phyloP scores from a whole-genome alignment of 2,113 vertebrate genomes.

The Symphodus melops region DNA sequence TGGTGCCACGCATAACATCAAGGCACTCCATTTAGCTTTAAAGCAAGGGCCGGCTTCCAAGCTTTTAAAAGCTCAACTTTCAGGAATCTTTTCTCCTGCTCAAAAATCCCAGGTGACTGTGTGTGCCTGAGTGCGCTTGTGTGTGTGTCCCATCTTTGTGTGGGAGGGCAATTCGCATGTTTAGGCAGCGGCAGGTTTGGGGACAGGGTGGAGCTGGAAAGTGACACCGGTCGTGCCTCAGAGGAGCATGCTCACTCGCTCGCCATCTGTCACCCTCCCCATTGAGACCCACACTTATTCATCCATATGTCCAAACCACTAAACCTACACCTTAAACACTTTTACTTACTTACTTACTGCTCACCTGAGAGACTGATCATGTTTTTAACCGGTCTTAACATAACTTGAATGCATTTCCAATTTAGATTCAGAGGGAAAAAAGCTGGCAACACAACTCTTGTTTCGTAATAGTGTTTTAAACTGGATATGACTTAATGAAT shows the following conservation, averaged over 20 bases:
- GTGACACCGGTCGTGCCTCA: slow-evolving; percentile 74
- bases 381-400: slow-evolving; percentile 11
- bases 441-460: too few species aligned
- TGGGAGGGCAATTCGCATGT: slow-evolving; percentile 70
- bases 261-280: slow-evolving; percentile 78
- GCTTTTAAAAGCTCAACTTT: slow-evolving; percentile 87
- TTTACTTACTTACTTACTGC: slow-evolving; percentile 25
- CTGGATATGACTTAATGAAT: too few species aligned
- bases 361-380: slow-evolving; percentile 54
- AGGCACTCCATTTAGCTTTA: slow-evolving; percentile 75
- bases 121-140: slow-evolving; percentile 50
- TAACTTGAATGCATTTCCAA: too few species aligned
- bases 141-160: slow-evolving; percentile 66
- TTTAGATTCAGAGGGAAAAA: too few species aligned
- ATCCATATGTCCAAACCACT: neutral
- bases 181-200: slow-evolving; percentile 71
- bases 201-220: slow-evolving; percentile 81
- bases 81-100: slow-evolving; percentile 82
- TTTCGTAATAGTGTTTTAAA: too few species aligned
- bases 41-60: slow-evolving; percentile 65
- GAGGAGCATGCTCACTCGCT: slow-evolving; percentile 74
- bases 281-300: slow-evolving; percentile 23
- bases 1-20: slow-evolving; percentile 69
- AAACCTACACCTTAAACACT: slow-evolving; percentile 34
- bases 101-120: slow-evolving; percentile 71